A percentile compares a stretch with the other conserved stretches of the same genome.
Conservation (phyloP, 2,113 vertebrate genomes). For the Lonchura striata region DNA sequence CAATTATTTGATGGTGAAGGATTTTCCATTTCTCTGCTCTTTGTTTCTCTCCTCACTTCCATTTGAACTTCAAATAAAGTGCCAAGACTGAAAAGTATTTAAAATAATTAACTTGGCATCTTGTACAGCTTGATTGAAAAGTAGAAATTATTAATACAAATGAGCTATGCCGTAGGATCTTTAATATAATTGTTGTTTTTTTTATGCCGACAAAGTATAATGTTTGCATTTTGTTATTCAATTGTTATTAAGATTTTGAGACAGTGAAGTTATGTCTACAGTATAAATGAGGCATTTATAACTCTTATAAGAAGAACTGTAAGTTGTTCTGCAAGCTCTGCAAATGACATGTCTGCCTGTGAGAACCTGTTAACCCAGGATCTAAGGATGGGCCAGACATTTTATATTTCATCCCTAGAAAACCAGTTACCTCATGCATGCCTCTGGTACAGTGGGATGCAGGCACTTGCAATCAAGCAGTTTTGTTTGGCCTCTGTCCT, state of each 20-base stretch:
- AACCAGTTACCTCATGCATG: neutral
- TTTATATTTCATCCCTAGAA: neutral
- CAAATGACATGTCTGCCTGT: neutral
- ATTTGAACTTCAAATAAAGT: neutral
- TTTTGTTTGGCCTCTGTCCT: neutral
- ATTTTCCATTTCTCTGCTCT: neutral
- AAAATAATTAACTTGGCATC: slow-evolving; percentile 39
- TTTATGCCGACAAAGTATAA: slow-evolving; percentile 1
- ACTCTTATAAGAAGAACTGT: neutral
- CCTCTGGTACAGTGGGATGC: neutral
- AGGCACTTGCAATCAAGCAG: neutral
- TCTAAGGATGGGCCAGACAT: neutral
- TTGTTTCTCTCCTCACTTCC: neutral
- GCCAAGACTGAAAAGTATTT: neutral
- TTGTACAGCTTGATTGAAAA: neutral
- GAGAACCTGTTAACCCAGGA: neutral
- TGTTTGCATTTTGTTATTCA: neutral
- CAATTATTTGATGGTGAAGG: neutral
- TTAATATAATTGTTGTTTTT: neutral
- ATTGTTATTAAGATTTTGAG: neutral
- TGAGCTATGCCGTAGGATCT: slow-evolving; percentile 5
- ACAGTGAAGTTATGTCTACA: neutral
- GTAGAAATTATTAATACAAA: neutral
- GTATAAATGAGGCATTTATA: neutral
- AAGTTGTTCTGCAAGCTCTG: neutral